phyloP scores from a whole-genome alignment of 2,888 invertebrate genomes.

The Tinea trinotella region DNA sequence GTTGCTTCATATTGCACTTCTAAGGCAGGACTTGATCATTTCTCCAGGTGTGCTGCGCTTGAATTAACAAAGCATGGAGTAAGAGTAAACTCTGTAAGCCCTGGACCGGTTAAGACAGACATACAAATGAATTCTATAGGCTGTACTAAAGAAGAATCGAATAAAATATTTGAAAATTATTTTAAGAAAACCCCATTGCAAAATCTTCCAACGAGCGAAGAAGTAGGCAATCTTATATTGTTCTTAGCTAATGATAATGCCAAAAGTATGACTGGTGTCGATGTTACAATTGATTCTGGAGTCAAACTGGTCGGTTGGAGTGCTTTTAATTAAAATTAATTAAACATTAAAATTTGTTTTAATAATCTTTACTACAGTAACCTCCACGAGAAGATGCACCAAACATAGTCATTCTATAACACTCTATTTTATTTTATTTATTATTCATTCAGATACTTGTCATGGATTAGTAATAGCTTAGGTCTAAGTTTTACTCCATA shows the following conservation, averaged over 20 bases:
- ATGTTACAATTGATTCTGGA: background rate
- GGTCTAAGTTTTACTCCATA: too few relatives aligned
- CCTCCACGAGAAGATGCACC: too few relatives aligned
- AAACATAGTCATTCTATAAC: too few relatives aligned
- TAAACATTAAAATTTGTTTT: background rate
- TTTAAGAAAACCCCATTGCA: slow-evolving; percentile 75
- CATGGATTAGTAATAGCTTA: too few relatives aligned
- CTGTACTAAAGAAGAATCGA: slow-evolving; percentile 69
- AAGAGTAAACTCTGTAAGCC: slow-evolving; percentile 67
- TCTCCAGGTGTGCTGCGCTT: slow-evolving; percentile 70
- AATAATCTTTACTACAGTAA: too few relatives aligned
- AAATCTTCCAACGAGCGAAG: slow-evolving; percentile 78
- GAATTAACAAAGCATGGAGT: slow-evolving; percentile 44
- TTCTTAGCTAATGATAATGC: slow-evolving; percentile 85
- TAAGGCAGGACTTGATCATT: slow-evolving; percentile 73
- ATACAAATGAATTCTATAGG: slow-evolving; percentile 68
- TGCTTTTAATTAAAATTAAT: background rate
- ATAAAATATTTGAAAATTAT: slow-evolving; percentile 77
- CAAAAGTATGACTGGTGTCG: slow-evolving; percentile 84
- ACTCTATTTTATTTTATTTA: too few relatives aligned
- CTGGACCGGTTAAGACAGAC: slow-evolving; percentile 67
- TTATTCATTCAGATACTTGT: too few relatives aligned
- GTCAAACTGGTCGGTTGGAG: background rate
- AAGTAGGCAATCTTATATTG: slow-evolving; percentile 84
- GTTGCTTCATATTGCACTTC: slow-evolving; percentile 65